These are phyloP conservation scores for Polypedilum pembai DNA, from an alignment of 1,140 invertebrate genomes.

Conservation along the genomic window DNA sequence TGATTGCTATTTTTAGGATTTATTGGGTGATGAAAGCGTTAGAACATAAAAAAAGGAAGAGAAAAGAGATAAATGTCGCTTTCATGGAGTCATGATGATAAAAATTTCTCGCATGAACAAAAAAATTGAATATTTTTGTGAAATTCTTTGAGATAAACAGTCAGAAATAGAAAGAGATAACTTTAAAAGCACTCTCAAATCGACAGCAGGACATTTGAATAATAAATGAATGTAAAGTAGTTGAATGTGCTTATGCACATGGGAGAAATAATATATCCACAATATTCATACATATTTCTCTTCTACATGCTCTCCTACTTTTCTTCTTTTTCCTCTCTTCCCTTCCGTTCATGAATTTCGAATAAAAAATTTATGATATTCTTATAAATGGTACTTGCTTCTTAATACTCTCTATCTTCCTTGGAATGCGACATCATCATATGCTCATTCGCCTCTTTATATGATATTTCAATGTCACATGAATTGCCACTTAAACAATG, in stretches of 20 bases:
- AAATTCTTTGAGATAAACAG: not conserved
- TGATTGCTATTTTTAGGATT: not conserved
- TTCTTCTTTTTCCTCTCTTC: not conserved
- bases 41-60: not conserved
- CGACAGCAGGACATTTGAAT: slow-evolving; percentile 10
- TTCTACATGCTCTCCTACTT: not conserved
- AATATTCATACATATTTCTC: slow-evolving; percentile 12
- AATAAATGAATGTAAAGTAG: slow-evolving; percentile 9
- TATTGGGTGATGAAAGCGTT: slow-evolving; percentile 3
- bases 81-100: not conserved
- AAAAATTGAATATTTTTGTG: no score
- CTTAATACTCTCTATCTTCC: no score
- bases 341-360: not conserved
- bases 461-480: slow-evolving; percentile 9
- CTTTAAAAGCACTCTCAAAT: not conserved
- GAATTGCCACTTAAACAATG: slow-evolving; percentile 6
- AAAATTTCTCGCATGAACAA: no score
- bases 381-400: not conserved
- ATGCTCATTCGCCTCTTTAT: not conserved
- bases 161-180: not conserved
- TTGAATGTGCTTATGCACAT: slow-evolving; percentile 6
- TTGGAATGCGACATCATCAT: not conserved
- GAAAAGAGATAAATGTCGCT: not conserved
- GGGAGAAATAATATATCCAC: slow-evolving; percentile 14
- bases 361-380: slow-evolving; percentile 20